Conservation (phyloP, 1,140 invertebrate genomes). For the Ridgeia piscesae region DNA sequence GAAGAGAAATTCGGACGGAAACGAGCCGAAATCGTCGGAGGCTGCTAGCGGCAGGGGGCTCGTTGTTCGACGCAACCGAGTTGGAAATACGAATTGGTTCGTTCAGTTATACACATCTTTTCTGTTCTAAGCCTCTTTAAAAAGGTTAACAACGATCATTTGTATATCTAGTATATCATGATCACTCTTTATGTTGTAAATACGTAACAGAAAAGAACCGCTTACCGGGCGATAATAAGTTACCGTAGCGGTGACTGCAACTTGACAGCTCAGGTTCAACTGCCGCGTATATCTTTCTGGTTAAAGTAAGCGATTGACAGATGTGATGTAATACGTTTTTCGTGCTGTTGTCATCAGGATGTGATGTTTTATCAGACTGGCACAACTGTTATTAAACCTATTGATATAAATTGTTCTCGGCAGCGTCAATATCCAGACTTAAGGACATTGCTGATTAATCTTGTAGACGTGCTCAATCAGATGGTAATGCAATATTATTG, state of each 20-base stretch:
- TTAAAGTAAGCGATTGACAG: background rate
- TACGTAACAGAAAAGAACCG: background rate
- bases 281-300: background rate
- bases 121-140: background rate
- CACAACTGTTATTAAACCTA: background rate
- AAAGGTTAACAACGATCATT: slow-evolving; percentile 12
- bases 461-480: background rate
- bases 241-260: background rate
- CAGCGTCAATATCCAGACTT: too few relatives aligned
- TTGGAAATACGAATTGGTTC: slow-evolving; percentile 16
- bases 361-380: background rate
- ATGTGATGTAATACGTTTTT: background rate
- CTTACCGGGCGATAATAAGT: background rate
- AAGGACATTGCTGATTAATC: background rate
- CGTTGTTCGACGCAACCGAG: slow-evolving; percentile 16
- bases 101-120: slow-evolving; percentile 9
- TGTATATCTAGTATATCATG: background rate
- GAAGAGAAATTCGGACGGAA: background rate
- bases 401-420: too few relatives aligned
- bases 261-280: background rate
- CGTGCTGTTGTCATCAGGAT: background rate
- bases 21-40: background rate
- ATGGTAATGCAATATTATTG: background rate
- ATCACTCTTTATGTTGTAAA: slow-evolving; percentile 13
- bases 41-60: background rate